A percentile compares a stretch with the other conserved stretches of the same genome.
phyloP scores from a whole-genome alignment of 2,113 vertebrate genomes.

The Oriolus oriolus region DNA sequence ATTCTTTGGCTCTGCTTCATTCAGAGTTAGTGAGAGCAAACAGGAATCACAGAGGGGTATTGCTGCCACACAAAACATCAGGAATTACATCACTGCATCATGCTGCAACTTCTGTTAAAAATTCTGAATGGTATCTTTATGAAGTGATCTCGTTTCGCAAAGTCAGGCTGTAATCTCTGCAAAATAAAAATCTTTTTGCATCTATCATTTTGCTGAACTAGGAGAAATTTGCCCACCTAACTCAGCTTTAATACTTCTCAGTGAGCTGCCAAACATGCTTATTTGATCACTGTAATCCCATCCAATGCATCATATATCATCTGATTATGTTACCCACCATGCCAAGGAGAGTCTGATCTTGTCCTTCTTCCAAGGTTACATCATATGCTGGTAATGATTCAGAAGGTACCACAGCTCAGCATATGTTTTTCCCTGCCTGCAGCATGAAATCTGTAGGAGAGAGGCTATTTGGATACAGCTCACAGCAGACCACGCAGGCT shows the following conservation, averaged over 20 bases:
- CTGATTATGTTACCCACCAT: background rate
- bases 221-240: background rate
- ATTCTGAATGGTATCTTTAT: background rate
- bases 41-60: background rate
- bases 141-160: background rate
- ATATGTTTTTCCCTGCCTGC: conserved; percentile 55
- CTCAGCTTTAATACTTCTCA: background rate
- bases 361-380: conserved; percentile 30
- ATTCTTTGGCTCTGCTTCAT: background rate
- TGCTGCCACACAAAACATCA: background rate
- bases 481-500: conserved; percentile 26
- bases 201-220: background rate
- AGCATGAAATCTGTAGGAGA: conserved; percentile 58
- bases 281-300: background rate
- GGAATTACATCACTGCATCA: background rate
- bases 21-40: background rate
- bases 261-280: background rate
- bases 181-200: background rate
- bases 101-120: background rate
- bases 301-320: background rate
- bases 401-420: background rate
- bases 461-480: conserved; percentile 54
- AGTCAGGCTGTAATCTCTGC: background rate
- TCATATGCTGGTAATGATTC: background rate
- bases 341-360: background rate